Conservation (phyloP, 2,888 invertebrate genomes). For the Stegophylla sp. region DNA sequence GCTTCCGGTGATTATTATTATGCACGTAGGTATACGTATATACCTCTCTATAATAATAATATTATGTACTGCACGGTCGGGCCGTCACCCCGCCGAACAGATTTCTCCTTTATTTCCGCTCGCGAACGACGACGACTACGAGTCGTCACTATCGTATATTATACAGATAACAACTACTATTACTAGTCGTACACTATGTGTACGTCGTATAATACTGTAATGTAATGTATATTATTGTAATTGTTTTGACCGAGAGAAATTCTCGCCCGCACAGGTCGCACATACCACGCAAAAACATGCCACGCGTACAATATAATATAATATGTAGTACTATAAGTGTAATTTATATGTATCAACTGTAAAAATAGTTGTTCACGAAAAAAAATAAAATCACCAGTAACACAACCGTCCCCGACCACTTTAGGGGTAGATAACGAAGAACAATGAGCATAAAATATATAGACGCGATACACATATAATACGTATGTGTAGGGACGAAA, state of each 20-base stretch:
- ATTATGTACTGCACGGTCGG: too few species aligned
- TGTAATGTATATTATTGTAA: background rate
- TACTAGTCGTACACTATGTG: background rate
- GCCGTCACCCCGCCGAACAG: too few species aligned
- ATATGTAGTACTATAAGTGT: too few species aligned
- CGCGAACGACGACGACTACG: too few species aligned
- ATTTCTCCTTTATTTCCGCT: too few species aligned
- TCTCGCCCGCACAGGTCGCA: background rate
- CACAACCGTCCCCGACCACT: background rate
- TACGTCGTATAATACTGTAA: background rate
- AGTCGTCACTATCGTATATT: too few species aligned
- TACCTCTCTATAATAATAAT: too few species aligned
- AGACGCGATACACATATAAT: background rate
- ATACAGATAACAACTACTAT: too few species aligned
- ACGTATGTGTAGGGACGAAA: background rate
- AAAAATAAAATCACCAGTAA: background rate
- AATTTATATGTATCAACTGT: too few species aligned
- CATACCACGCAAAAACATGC: background rate
- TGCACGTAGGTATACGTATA: background rate
- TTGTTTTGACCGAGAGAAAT: background rate
- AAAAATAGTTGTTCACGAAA: background rate
- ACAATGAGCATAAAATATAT: background rate
- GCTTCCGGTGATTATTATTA: constrained; percentile 15
- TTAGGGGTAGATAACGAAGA: constrained; percentile 39
- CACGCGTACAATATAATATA: too few species aligned